Percentiles rank a stretch among this genome's conserved stretches.
These are phyloP conservation scores for Choloepus didactylus DNA, from an alignment of 2,797 vertebrate species.

Conservation along the genomic window DNA sequence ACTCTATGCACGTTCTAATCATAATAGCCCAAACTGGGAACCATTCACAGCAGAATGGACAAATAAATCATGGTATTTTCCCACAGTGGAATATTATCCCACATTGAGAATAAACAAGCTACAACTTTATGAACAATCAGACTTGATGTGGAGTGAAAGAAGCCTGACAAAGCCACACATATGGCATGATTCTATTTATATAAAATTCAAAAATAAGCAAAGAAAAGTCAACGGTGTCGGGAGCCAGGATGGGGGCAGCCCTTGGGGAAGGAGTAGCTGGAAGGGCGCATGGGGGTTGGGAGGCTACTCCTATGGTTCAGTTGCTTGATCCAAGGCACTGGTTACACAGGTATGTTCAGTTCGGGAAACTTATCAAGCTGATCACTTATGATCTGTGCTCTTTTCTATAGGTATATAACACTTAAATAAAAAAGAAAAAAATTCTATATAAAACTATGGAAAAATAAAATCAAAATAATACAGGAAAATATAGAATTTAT, in stretches of 20 bases:
- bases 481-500: background rate
- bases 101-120: background rate
- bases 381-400: background rate
- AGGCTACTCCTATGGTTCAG: rapidly evolving
- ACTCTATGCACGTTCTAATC: background rate
- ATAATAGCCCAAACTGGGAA: background rate
- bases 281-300: background rate
- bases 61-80: background rate
- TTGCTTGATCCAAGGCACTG: background rate
- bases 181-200: background rate
- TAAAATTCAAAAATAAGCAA: background rate
- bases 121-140: background rate
- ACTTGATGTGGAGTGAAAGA: background rate
- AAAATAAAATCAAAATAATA: background rate
- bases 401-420: background rate
- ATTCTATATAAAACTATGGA: background rate
- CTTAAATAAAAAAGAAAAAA: background rate
- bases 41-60: background rate
- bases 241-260: background rate
- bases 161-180: background rate
- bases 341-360: background rate
- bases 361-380: background rate
- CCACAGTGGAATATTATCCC: background rate
- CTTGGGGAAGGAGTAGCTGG: background rate
- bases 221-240: no score